A percentile compares a stretch with the other conserved stretches of the same genome.
phyloP scores from a whole-genome alignment of 2,797 vertebrate species.

The Hippocampus kuda region DNA sequence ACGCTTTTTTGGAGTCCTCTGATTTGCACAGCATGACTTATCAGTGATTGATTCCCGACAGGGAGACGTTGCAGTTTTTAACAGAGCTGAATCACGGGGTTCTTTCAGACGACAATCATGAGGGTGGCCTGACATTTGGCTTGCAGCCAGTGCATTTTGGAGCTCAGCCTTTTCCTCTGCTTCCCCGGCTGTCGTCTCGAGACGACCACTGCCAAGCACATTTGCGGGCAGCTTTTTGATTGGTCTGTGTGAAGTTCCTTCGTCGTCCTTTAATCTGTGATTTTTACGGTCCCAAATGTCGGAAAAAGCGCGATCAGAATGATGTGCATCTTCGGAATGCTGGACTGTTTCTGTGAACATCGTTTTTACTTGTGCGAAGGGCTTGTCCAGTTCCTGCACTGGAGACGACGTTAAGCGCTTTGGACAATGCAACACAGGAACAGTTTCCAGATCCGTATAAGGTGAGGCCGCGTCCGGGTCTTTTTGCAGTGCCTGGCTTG shows the following conservation, averaged over 20 bases:
- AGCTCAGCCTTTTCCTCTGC: constrained; percentile 51
- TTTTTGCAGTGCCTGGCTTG: constrained; percentile 41
- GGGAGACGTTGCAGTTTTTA: constrained; percentile 33
- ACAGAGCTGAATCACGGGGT: constrained; percentile 11
- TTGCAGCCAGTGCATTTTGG: constrained; percentile 38
- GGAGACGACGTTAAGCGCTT: constrained; percentile 51
- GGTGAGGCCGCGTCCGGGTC: constrained; percentile 56
- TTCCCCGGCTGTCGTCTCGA: constrained; percentile 64
- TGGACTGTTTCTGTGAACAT: constrained; percentile 25
- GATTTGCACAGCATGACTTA: constrained; percentile 19
- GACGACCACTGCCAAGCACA: constrained; percentile 60
- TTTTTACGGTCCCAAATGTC: constrained; percentile 20
- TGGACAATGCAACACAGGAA: constrained; percentile 64
- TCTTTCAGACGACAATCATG: constrained; percentile 10
- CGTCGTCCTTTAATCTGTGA: constrained; percentile 24
- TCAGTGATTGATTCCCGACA: constrained; percentile 23
- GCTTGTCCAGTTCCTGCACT: constrained; percentile 7
- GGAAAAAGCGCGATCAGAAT: constrained; percentile 15
- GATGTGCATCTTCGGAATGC: constrained; percentile 1
- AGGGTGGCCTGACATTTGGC: constrained; percentile 25
- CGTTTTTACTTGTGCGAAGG: constrained; percentile 23
- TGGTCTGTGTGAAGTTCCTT: constrained; percentile 23
- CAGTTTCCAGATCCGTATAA: constrained; percentile 64
- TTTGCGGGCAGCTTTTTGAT: constrained; percentile 51
- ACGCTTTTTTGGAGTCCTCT: constrained; percentile 49